Evolutionary conservation across 2,888 invertebrate species (phyloP).

Genomic region (Allygus modestus): DNA sequence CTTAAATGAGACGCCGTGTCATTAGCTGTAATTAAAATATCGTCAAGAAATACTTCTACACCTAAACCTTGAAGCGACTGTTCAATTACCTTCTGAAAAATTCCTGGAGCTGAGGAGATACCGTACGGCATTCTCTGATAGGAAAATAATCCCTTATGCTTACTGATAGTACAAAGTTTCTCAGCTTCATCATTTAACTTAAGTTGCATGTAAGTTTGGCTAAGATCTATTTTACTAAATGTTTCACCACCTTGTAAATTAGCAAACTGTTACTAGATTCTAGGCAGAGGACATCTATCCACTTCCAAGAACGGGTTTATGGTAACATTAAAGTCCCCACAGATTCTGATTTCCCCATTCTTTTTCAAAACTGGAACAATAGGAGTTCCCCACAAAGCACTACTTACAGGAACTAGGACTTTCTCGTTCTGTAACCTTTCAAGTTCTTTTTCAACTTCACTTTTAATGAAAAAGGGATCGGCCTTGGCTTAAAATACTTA

Average conservation of each 20-base stretch:
- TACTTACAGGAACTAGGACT: slow-evolving; percentile 67
- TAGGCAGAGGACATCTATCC: slow-evolving; percentile 64
- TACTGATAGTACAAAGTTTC: slow-evolving; percentile 71
- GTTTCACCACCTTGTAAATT: slow-evolving; percentile 66
- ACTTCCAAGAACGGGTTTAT: slow-evolving; percentile 60
- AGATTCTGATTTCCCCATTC: slow-evolving; percentile 71
- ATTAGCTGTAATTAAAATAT: slow-evolving; percentile 41
- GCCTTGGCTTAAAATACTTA: slow-evolving; percentile 69
- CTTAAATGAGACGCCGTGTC: too few relatives aligned
- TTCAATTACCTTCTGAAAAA: slow-evolving; percentile 70
- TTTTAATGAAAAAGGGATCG: slow-evolving; percentile 69
- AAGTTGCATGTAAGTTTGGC: slow-evolving; percentile 65
- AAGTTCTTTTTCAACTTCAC: slow-evolving; percentile 69
- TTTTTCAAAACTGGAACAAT: slow-evolving; percentile 72
- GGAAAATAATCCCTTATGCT: slow-evolving; percentile 72
- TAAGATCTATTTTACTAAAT: slow-evolving; percentile 63
- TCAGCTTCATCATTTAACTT: slow-evolving; percentile 71
- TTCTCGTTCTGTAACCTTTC: slow-evolving; percentile 66
- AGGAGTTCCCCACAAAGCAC: slow-evolving; percentile 71
- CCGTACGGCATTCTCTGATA: slow-evolving; percentile 70
- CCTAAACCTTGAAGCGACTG: slow-evolving; percentile 47
- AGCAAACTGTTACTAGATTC: slow-evolving; percentile 60
- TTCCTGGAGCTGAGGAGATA: slow-evolving; percentile 69
- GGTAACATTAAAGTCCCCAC: slow-evolving; percentile 69
- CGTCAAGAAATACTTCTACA: slow-evolving; percentile 42